Evolutionary conservation across 1,140 invertebrate species (phyloP).

Genomic region (Samia ricini): DNA sequence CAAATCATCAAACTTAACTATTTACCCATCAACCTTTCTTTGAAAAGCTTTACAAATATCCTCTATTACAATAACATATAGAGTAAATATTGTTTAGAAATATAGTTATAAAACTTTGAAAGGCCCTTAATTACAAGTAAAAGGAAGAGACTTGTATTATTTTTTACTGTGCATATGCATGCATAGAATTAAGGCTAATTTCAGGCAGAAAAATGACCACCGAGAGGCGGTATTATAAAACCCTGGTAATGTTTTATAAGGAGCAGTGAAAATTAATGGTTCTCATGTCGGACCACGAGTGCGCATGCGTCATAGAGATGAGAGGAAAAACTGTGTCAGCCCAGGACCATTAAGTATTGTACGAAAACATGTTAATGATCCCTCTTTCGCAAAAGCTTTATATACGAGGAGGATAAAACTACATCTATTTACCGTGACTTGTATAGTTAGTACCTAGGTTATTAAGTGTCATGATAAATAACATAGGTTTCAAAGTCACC

Average conservation of each 20-base stretch:
- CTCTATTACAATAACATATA: too few species aligned
- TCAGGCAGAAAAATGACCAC: background rate
- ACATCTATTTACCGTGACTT: background rate
- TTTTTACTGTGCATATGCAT: background rate
- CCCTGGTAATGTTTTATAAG: background rate
- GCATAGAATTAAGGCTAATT: background rate
- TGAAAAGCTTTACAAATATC: too few species aligned
- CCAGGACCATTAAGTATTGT: background rate
- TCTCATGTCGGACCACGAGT: background rate
- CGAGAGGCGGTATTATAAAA: background rate
- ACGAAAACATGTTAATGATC: background rate
- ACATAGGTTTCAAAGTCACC: background rate
- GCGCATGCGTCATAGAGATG: constrained; percentile 5
- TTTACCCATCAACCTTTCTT: too few species aligned
- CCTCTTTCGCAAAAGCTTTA: background rate
- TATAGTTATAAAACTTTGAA: too few species aligned
- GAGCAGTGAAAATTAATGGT: background rate
- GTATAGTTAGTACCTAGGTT: background rate
- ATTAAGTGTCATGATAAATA: background rate
- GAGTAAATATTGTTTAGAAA: too few species aligned
- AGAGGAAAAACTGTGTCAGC: constrained; percentile 9
- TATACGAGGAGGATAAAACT: background rate
- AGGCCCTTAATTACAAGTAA: background rate
- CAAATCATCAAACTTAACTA: too few species aligned
- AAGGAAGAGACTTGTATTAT: background rate